Conservation (phyloP, 1,140 invertebrate genomes). For the Lordiphosa stackelbergi region DNA sequence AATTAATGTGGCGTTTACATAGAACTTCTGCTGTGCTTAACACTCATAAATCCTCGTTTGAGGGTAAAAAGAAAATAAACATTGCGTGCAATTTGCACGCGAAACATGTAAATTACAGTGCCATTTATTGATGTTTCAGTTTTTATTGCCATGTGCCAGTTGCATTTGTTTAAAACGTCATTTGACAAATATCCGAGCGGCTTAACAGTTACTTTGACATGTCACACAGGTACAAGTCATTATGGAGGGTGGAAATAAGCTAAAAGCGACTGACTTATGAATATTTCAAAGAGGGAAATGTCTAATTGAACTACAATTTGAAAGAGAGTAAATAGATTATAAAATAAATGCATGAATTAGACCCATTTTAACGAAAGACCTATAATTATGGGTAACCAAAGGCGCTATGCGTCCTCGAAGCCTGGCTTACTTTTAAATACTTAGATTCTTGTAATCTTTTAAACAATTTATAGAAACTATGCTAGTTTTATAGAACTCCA, state of each 20-base stretch:
- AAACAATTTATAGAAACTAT: too few species aligned
- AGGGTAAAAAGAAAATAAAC: not conserved
- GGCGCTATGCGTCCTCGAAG: too few species aligned
- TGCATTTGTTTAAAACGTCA: conserved; percentile 47
- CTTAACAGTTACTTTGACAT: conserved; percentile 44
- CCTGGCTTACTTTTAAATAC: too few species aligned
- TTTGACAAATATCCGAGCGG: conserved; percentile 49
- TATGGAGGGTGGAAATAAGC: not conserved
- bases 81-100: conserved; percentile 51
- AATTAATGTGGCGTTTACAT: not conserved
- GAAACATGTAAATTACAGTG: conserved; percentile 48
- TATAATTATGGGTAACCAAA: too few species aligned
- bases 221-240: conserved; percentile 10
- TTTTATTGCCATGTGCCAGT: conserved; percentile 40
- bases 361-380: too few species aligned
- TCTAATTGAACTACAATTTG: not conserved
- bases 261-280: conserved; percentile 8
- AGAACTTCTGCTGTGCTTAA: too few species aligned
- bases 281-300: conserved; percentile 42
- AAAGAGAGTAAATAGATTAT: too few species aligned
- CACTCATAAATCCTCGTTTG: too few species aligned
- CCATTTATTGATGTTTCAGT: conserved; percentile 25
- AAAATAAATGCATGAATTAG: too few species aligned
- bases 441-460: too few species aligned
- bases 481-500: too few species aligned